Conservation (phyloP, 2,797 vertebrate species). For the Mionectes olivaceus region DNA sequence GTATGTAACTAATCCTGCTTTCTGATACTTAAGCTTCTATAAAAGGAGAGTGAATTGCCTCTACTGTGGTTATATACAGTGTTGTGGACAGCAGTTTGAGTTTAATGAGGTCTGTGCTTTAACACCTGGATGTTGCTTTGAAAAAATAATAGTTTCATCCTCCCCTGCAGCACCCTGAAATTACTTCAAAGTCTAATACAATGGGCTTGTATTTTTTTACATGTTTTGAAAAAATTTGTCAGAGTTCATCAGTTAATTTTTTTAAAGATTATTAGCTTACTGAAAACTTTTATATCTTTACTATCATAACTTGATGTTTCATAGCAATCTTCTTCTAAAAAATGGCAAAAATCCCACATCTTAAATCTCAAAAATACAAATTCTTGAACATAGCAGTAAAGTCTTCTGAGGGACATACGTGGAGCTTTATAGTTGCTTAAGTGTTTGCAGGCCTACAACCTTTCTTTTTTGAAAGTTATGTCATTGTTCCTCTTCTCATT, state of each 20-base stretch:
- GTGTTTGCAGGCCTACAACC: neutral
- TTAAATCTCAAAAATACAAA: neutral
- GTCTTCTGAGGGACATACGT: neutral
- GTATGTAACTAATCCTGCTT: neutral
- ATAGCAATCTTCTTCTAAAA: neutral
- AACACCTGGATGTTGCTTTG: neutral
- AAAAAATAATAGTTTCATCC: neutral
- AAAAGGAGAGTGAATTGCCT: neutral
- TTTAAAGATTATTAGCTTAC: neutral
- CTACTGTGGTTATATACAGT: neutral
- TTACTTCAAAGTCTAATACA: neutral
- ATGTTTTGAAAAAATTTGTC: neutral
- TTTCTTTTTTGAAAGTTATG: neutral
- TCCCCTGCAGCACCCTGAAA: too few species aligned
- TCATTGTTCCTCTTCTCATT: neutral
- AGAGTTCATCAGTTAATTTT: neutral
- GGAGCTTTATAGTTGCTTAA: neutral
- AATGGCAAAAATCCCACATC: neutral
- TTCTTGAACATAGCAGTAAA: neutral
- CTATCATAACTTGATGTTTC: neutral
- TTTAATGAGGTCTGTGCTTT: neutral
- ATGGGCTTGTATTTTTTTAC: neutral
- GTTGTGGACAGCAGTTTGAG: neutral
- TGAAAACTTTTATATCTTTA: neutral
- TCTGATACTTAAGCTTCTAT: neutral